Evolutionary conservation across 2,797 vertebrate genomes (phyloP).

Genomic region (Spinus pinus): DNA sequence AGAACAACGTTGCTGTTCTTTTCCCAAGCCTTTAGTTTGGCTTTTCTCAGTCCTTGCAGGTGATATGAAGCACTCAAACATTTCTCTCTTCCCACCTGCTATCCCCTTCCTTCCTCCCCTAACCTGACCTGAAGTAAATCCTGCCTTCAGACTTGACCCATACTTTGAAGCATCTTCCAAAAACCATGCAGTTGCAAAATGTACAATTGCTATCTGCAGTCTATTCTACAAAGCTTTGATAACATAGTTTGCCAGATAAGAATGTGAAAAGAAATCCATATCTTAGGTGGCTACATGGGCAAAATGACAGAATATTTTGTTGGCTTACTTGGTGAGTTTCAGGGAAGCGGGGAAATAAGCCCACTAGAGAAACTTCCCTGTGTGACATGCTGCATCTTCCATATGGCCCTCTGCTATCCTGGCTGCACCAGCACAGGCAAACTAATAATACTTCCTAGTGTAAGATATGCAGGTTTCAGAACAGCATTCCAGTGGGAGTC

Average conservation of each 20-base stretch:
- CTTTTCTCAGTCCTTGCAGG: not conserved
- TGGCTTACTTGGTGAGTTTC: not conserved
- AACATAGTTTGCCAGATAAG: not conserved
- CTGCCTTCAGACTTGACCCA: not conserved
- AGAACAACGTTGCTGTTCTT: not conserved
- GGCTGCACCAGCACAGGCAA: not conserved
- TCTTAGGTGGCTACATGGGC: not conserved
- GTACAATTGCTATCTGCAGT: not conserved
- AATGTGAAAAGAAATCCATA: not conserved
- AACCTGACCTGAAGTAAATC: not conserved
- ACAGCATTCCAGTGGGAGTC: constrained; percentile 12
- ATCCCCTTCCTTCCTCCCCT: not conserved
- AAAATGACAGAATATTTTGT: not conserved
- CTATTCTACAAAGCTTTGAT: not conserved
- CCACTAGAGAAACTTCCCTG: not conserved
- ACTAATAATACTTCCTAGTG: not conserved
- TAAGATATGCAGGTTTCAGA: not conserved
- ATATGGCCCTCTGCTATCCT: not conserved
- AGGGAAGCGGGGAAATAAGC: not conserved
- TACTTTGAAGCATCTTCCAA: not conserved
- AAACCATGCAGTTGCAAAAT: not conserved
- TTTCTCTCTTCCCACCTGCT: not conserved
- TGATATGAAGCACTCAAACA: not conserved
- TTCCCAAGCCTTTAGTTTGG: not conserved
- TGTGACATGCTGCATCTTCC: not conserved